Evolutionary conservation across 2,888 invertebrate species (phyloP), one percentile per base, ranked within the genome.

Genomic region (Oxystoma pomonae): DNA sequence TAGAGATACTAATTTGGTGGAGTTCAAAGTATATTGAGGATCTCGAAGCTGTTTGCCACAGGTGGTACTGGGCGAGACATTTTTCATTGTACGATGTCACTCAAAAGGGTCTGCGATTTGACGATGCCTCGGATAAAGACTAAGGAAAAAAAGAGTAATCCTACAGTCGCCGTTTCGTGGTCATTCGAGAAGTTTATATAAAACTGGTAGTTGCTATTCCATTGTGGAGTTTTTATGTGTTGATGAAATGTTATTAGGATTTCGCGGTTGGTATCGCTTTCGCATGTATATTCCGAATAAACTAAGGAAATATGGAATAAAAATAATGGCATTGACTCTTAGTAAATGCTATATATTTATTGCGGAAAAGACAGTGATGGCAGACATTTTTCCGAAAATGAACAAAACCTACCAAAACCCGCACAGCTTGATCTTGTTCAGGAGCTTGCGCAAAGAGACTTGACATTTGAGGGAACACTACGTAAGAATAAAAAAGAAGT

Each of bases 291-390:
- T 53, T 53, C 53, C 53, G 53, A 53, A 16, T 53, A 53, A 53
- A 72, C 74, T 1, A 64, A 66, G n/a, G 73, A 74, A 64, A 74
- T 75, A 68, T 73, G 74, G 1, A 67, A 76, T n/a, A 76, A 76
- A 67, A 19, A 53, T 53, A 68, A 75, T 59, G 66, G 65, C 60
- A 70, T 73, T 16, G 16, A n/a, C n/a, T 18, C n/a, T 53, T 53
- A 53, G 7, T 53, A 53, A 53, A 53, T 53, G 53, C 53, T n/a
- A n/a, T 53, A 53, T 53, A 53, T 53, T 53, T 53, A 53, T 53
- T 53, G 7, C 53, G 53, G 53, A 53, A 53, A 53, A 53, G 53
- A 53, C 16, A 53, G 53, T 53, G 53, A 53, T 53, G 53, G 53
- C 53, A 53, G 53, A 53, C 3, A 5, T 53, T n/a, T 53, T 5